Conservation (phyloP, 2,888 invertebrate species). For the Lampropteryx suffumata region DNA sequence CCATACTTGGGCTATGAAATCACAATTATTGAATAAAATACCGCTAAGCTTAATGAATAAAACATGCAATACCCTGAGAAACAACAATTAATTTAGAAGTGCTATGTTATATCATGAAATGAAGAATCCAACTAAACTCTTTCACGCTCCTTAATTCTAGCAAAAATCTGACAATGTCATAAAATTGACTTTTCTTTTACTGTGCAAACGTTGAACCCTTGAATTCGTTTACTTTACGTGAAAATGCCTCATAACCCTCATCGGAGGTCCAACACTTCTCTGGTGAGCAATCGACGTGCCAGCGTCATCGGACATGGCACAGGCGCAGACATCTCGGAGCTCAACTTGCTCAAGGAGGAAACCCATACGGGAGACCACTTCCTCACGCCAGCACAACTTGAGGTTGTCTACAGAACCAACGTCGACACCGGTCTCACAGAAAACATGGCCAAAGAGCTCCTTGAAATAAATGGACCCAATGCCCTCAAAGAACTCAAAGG, state of each 20-base stretch:
- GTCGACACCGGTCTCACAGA: constrained; percentile 78
- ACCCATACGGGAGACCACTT: constrained; percentile 71
- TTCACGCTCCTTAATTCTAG: background rate
- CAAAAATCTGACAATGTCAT: constrained; percentile 1
- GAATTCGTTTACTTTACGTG: background rate
- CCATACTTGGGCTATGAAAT: too few relatives aligned
- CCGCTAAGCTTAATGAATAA: too few relatives aligned
- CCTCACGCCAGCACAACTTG: constrained; percentile 66
- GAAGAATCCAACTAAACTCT: background rate
- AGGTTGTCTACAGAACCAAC: constrained; percentile 70
- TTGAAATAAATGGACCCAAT: constrained; percentile 84
- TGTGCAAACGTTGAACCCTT: background rate
- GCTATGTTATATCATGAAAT: too few relatives aligned
- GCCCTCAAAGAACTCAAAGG: constrained; percentile 82
- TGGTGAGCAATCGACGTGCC: constrained; percentile 27
- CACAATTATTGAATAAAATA: too few relatives aligned
- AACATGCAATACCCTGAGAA: too few relatives aligned
- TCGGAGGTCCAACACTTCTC: constrained; percentile 48
- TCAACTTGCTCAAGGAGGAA: constrained; percentile 65
- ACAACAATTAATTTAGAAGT: too few relatives aligned
- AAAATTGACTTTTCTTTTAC: background rate
- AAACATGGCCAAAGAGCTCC: constrained; percentile 75
- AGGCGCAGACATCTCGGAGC: constrained; percentile 44
- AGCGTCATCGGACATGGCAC: constrained; percentile 35
- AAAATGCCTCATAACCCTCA: constrained; percentile 47